Conservation (phyloP, 35 echinoderm and acorn worm species). For the Hemicentrotus pulcherrimus region DNA sequence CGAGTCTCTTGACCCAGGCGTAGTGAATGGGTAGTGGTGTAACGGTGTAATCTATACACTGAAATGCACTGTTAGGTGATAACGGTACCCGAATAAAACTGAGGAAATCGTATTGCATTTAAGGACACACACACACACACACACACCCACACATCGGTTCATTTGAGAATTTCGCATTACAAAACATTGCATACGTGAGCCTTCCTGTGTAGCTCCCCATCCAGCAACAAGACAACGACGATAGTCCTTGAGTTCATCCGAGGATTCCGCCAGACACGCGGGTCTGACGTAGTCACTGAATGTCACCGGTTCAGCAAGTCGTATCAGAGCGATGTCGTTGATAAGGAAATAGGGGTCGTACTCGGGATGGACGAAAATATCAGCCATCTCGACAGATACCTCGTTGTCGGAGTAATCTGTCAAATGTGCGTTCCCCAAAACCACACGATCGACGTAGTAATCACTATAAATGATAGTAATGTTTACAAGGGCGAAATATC, state of each 20-base stretch:
- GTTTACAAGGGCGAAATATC: no score
- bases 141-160: no score
- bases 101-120: no score
- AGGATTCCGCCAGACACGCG: background rate
- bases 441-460: background rate
- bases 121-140: no score
- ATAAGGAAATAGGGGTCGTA: background rate
- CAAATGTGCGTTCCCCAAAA: background rate
- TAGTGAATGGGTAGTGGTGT: no score
- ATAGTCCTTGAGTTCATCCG: background rate
- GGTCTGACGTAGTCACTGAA: slow-evolving; percentile 40
- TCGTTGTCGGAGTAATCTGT: background rate
- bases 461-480: background rate
- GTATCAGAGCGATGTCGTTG: slow-evolving; percentile 30
- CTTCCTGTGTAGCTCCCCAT: background rate
- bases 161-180: no score
- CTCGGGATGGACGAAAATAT: slow-evolving; percentile 27
- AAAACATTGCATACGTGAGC: background rate
- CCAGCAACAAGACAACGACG: background rate
- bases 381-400: background rate
- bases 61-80: no score
- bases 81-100: no score
- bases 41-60: no score
- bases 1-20: no score
- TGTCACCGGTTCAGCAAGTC: background rate